Evolutionary conservation across 2,888 invertebrate genomes (phyloP).

Genomic region (Torymus texanus): DNA sequence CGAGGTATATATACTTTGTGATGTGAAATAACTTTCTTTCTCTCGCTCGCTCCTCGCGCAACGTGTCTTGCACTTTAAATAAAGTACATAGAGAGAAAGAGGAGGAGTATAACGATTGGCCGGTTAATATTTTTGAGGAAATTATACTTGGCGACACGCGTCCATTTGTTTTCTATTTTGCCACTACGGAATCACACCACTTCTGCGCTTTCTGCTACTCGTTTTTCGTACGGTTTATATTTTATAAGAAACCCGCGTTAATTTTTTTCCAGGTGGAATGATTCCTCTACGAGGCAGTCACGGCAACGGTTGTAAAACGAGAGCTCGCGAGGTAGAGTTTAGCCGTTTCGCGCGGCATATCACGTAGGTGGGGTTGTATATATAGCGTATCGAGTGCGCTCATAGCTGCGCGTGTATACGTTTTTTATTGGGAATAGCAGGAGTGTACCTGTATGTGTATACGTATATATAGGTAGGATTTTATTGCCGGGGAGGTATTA

Average conservation of each 20-base stretch:
- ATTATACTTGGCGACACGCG: conserved; percentile 21
- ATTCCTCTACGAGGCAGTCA: background rate
- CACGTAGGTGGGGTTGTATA: conserved; percentile 31
- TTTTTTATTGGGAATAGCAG: too few species aligned
- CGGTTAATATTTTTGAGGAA: conserved; percentile 38
- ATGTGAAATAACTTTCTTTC: conserved; percentile 8
- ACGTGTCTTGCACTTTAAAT: too few species aligned
- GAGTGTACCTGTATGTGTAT: too few species aligned
- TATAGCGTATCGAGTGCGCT: background rate
- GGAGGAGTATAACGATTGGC: conserved; percentile 1
- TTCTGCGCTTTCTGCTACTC: too few species aligned
- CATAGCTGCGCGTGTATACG: background rate
- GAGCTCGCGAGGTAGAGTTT: conserved; percentile 21
- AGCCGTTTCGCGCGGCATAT: background rate
- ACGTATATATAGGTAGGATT: background rate
- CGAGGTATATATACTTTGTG: conserved; percentile 3
- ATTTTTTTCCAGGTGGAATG: background rate
- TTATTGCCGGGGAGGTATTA: conserved; percentile 32
- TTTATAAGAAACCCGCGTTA: background rate
- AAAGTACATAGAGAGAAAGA: background rate
- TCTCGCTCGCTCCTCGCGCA: background rate
- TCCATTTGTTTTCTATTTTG: background rate
- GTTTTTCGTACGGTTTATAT: background rate
- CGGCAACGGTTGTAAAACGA: conserved; percentile 36
- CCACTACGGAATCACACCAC: too few species aligned